Evolutionary conservation across 2,888 invertebrate genomes (phyloP).

Genomic region (Ophioninae sp.): DNA sequence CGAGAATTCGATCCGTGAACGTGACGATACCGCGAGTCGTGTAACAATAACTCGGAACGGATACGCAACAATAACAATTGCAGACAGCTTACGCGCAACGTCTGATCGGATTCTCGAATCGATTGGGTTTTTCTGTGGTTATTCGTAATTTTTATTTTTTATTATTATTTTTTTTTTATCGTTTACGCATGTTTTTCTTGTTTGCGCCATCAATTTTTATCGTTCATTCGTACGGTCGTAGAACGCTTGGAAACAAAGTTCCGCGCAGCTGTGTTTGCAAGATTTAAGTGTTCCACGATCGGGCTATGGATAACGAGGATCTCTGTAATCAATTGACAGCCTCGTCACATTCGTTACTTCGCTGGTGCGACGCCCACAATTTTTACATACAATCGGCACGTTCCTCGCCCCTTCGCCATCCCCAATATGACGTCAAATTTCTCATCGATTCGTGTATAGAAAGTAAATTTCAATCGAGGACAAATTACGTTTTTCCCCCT

Average conservation of each 20-base stretch:
- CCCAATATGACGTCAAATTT: neutral
- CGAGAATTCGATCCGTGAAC: too few species aligned
- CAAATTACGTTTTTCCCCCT: too few species aligned
- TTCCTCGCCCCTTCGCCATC: neutral
- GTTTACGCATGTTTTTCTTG: too few species aligned
- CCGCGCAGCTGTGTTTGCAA: constrained; percentile 27
- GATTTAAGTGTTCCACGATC: constrained; percentile 5
- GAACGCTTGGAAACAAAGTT: neutral
- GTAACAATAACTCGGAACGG: neutral
- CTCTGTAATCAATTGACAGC: neutral
- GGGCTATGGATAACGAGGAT: neutral
- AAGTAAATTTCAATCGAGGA: too few species aligned
- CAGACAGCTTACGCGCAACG: neutral
- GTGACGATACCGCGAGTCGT: too few species aligned
- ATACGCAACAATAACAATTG: neutral
- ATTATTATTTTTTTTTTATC: too few species aligned
- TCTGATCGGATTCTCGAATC: neutral
- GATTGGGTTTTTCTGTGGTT: too few species aligned
- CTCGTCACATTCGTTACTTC: neutral
- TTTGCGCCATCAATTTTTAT: too few species aligned
- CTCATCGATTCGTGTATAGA: neutral
- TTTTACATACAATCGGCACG: neutral
- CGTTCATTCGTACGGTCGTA: too few species aligned
- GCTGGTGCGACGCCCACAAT: neutral
- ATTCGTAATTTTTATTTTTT: too few species aligned